A percentile compares a stretch with the other conserved stretches of the same genome.
Evolutionary conservation across 2,113 vertebrate genomes (phyloP).

Genomic region (Salvator merianae): DNA sequence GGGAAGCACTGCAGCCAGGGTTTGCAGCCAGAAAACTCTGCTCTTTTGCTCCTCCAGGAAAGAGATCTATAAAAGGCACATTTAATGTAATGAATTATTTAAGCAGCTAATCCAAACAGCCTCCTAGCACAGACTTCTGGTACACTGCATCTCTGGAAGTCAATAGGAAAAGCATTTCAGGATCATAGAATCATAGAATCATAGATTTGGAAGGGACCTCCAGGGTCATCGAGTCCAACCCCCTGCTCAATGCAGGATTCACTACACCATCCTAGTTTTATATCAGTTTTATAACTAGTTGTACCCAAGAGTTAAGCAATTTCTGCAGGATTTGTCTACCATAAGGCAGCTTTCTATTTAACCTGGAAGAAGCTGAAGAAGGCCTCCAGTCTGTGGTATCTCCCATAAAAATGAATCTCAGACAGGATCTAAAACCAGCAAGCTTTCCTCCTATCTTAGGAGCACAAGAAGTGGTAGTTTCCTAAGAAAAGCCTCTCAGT

Average conservation of each 20-base stretch:
- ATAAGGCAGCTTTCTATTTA: not conserved
- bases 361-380: not conserved
- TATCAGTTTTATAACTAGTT: not conserved
- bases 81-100: conserved; percentile 1
- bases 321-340: not conserved
- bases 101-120: not conserved
- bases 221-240: too few species aligned
- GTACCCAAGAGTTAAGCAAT: not conserved
- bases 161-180: not conserved
- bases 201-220: too few species aligned
- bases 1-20: not conserved
- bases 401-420: not conserved
- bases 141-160: not conserved
- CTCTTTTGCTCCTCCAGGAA: not conserved
- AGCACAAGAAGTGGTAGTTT: not conserved
- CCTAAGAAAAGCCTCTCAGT: too few species aligned
- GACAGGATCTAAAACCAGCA: not conserved
- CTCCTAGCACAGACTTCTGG: not conserved
- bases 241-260: too few species aligned
- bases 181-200: too few species aligned
- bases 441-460: not conserved
- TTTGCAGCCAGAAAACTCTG: not conserved
- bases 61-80: not conserved
- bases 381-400: not conserved
- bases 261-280: too few species aligned